Percentiles rank a stretch among this genome's conserved stretches.
Evolutionary conservation across 2,888 invertebrate species (phyloP).

Genomic region (Leptodirus hochenwartii): DNA sequence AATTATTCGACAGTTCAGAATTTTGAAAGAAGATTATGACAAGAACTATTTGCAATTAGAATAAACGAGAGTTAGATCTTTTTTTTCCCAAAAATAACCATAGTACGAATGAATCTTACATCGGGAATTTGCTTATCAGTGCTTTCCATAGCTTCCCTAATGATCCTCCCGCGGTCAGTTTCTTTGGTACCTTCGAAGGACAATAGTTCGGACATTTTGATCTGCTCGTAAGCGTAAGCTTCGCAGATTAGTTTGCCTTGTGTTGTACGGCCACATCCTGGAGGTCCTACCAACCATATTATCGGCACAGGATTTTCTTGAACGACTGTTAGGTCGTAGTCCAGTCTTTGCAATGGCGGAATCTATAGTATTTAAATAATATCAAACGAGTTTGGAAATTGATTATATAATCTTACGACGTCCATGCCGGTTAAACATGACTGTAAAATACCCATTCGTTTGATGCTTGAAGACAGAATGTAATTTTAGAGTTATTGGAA

Average conservation of each 20-base stretch:
- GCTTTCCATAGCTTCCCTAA: slow-evolving; percentile 30
- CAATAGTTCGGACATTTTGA: slow-evolving; percentile 27
- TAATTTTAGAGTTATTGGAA: too few species aligned
- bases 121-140: slow-evolving; percentile 25
- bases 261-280: slow-evolving; percentile 18
- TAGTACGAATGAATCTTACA: too few species aligned
- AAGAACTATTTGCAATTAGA: background rate
- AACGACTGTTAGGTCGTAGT: slow-evolving; percentile 24
- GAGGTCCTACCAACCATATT: slow-evolving; percentile 31
- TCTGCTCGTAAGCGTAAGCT: slow-evolving; percentile 14
- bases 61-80: background rate
- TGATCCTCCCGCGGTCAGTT: slow-evolving; percentile 30
- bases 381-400: too few species aligned
- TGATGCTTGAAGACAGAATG: too few species aligned
- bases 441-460: too few species aligned
- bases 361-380: too few species aligned
- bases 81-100: too few species aligned
- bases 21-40: background rate
- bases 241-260: slow-evolving; percentile 16
- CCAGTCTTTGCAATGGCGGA: slow-evolving; percentile 16
- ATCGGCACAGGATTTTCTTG: slow-evolving; percentile 28
- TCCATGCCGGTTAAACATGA: too few species aligned
- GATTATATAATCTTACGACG: too few species aligned
- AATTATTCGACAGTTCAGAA: slow-evolving; percentile 9
- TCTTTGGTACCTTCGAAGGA: slow-evolving; percentile 30